These are phyloP conservation scores for Epizoanthus stellaris DNA, from an alignment of 92 coral and sea anemone species.

Conservation along the genomic window DNA sequence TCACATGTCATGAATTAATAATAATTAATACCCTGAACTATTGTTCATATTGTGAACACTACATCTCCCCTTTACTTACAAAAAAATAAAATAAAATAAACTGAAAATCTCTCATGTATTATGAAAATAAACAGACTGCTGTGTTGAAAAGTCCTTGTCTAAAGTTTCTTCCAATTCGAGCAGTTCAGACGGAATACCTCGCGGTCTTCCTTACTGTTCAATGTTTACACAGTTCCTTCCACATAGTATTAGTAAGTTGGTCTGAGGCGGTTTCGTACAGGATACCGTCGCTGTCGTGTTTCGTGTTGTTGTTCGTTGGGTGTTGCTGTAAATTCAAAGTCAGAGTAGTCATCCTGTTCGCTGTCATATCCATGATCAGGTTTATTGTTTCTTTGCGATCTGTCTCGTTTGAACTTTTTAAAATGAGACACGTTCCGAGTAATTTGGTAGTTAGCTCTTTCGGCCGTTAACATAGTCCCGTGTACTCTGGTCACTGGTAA, in stretches of 20 bases:
- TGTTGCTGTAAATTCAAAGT: neutral
- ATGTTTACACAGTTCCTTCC: neutral
- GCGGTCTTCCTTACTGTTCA: neutral
- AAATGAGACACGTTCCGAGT: constrained; percentile 46
- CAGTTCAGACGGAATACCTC: too few relatives aligned
- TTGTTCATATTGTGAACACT: neutral
- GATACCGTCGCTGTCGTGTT: constrained; percentile 7
- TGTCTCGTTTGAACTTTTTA: constrained; percentile 21
- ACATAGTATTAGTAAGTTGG: constrained; percentile 1
- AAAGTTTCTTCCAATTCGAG: neutral
- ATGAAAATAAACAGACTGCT: neutral
- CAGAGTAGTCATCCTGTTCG: neutral
- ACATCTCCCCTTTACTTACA: constrained; percentile 9
- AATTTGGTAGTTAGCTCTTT: constrained; percentile 17
- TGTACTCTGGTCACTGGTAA: constrained; percentile 37
- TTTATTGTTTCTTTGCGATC: neutral
- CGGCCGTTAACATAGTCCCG: constrained; percentile 35
- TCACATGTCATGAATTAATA: neutral
- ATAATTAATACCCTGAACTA: neutral
- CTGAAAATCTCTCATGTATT: neutral
- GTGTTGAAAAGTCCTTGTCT: neutral
- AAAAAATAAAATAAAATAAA: neutral
- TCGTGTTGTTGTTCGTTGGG: neutral
- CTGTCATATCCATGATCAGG: neutral
- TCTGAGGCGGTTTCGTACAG: constrained; percentile 1